These are phyloP conservation scores for Labeo calbasu DNA, from an alignment of 2,797 vertebrate species.

Conservation along the genomic window DNA sequence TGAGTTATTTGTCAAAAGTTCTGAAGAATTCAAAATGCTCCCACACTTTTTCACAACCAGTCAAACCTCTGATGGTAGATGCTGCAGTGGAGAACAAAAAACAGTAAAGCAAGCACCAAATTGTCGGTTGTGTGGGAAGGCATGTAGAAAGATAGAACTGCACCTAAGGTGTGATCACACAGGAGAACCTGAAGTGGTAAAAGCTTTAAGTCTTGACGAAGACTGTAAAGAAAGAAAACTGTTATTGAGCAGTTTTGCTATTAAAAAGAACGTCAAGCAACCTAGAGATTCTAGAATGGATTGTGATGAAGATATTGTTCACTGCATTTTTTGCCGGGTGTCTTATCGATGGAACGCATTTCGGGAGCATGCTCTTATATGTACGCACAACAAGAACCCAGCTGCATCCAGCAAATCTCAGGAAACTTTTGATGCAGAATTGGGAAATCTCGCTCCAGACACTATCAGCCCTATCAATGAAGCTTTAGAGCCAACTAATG, in stretches of 20 bases:
- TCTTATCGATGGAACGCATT: conserved; percentile 38
- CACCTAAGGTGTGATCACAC: conserved; percentile 36
- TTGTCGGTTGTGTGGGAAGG: conserved; percentile 32
- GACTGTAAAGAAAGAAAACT: conserved; percentile 35
- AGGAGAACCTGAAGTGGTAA: conserved; percentile 30
- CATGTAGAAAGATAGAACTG: conserved; percentile 30
- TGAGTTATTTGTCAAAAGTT: conserved; percentile 4
- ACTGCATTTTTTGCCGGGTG: conserved; percentile 28
- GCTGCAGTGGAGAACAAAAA: conserved; percentile 2
- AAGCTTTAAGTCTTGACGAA: conserved; percentile 41
- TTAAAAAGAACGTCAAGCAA: conserved; percentile 5
- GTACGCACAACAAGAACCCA: conserved; percentile 24
- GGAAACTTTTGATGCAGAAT: conserved; percentile 30
- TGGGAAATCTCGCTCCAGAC: not conserved
- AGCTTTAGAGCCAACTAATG: conserved; percentile 11
- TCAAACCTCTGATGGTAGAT: not conserved
- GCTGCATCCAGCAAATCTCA: not conserved
- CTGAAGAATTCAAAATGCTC: not conserved
- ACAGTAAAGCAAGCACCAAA: not conserved
- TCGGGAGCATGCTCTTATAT: conserved; percentile 35
- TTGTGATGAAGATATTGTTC: conserved; percentile 27
- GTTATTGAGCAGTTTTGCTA: conserved; percentile 28
- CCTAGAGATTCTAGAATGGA: not conserved
- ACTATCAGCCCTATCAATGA: not conserved
- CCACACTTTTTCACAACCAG: not conserved